Evolutionary conservation across 2,113 vertebrate genomes (phyloP).

Genomic region (Aspiorhynchus laticeps): DNA sequence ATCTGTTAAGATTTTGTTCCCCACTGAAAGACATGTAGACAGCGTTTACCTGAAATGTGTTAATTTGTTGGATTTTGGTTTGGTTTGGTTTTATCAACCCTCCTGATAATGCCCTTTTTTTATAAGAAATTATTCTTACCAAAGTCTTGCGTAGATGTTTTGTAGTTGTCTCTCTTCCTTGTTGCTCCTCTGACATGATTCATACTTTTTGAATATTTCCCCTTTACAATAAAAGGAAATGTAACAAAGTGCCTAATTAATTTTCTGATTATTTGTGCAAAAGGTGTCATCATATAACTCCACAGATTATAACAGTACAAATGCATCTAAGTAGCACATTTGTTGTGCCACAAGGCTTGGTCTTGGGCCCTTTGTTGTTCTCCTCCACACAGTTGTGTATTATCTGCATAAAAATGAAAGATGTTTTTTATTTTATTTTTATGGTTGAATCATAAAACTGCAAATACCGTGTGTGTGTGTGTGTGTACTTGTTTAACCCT

Average conservation of each 20-base stretch:
- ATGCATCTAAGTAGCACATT: background rate
- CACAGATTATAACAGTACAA: background rate
- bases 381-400: background rate
- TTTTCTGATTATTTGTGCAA: constrained; percentile 13
- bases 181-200: constrained; percentile 72
- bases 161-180: constrained; percentile 77
- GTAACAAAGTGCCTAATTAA: constrained; percentile 68
- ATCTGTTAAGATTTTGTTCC: constrained; percentile 69
- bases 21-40: constrained; percentile 70
- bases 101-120: constrained; percentile 73
- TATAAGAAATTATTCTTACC: constrained; percentile 86
- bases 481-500: too few species aligned
- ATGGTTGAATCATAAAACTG: too few species aligned
- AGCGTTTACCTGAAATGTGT: constrained; percentile 66
- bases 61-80: constrained; percentile 67
- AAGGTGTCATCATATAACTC: background rate
- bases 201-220: constrained; percentile 91
- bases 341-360: background rate
- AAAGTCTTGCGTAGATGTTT: constrained; percentile 92
- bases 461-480: too few species aligned
- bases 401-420: too few species aligned
- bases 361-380: background rate
- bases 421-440: too few species aligned
- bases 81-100: constrained; percentile 63
- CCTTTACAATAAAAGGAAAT: constrained; percentile 89